Base-by-base conservation (phyloP, 1,140 invertebrate species). In the Trachymyrmex cornetzi region DNA sequence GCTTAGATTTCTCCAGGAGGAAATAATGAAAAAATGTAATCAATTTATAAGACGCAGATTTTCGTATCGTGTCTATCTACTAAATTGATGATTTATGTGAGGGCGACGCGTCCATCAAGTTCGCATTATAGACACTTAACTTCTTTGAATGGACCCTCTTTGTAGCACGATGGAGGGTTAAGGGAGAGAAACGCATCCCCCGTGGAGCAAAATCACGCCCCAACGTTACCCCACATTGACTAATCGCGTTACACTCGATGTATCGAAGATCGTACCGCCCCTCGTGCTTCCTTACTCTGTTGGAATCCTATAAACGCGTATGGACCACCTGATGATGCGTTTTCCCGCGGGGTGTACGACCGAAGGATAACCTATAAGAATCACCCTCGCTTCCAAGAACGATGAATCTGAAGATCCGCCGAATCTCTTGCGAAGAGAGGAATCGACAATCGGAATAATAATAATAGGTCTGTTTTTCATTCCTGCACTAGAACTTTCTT, bases 121-220 rank as follows among this genome's bases (percentile, higher is more conserved):
- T 81, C 77, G 87, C 82, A 71, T 88, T 64, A 64, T 50, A 22
- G 69, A 16, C 66, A 66, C 74, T 89, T 87, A 87, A 66, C 50
- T 77, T 16, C 38, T 38, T 34, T 38, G 66, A 90, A 90, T 86
- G 85, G 74, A 74, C 30, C 77, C 19, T 72, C 74, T 81, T 61
- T 24, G 63, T 44, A 59, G 24, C 67, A n/a, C 38, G 19, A 19
- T 44, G 38, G 69, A 71, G 57, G 19, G 66, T 27, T 72, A 11
- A 61, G 61, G 38, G 50, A 57, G 61, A 50, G 19, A 71, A 55
- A 24, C 61, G n/a, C 55, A 72, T 87, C 85, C 88, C 91, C 91
- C 84, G 87, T 86, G 72, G 90, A 63, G 91, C 34, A 57, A 79
- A 88, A 89, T 91, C 92, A 88, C 88, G 85, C 88, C 89, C 85